phyloP scores from a whole-genome alignment of 1,140 invertebrate genomes.

The Rhopalosiphum padi region DNA sequence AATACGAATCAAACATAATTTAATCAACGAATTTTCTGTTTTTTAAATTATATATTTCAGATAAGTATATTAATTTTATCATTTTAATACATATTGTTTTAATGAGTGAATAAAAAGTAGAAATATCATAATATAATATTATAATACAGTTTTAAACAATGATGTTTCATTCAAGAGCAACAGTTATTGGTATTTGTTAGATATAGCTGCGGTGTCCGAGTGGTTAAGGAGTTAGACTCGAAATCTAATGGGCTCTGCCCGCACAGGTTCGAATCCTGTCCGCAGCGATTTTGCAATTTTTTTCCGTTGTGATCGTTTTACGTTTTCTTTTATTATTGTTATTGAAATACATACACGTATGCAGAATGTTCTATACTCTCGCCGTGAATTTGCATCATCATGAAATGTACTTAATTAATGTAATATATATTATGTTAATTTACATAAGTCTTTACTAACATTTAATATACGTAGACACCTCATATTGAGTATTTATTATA shows the following conservation, averaged over 20 bases:
- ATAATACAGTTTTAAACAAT: no score
- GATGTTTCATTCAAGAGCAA: neutral
- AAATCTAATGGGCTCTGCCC: slow-evolving; percentile 88
- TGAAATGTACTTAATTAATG: neutral
- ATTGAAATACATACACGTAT: neutral
- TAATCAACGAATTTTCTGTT: no score
- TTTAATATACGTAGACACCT: no score
- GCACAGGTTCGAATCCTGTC: slow-evolving; percentile 91
- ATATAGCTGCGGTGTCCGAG: slow-evolving; percentile 82
- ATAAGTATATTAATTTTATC: no score
- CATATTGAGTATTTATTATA: no score
- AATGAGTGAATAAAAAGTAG: no score
- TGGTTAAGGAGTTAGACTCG: slow-evolving; percentile 92
- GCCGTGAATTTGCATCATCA: neutral
- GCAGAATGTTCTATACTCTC: neutral
- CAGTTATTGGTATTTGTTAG: neutral
- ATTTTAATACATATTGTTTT: no score
- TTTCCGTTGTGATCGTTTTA: neutral
- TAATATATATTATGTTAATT: no score
- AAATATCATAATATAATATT: no score
- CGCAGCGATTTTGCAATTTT: slow-evolving; percentile 70
- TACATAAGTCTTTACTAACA: no score
- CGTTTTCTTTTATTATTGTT: neutral
- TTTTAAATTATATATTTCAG: no score
- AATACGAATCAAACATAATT: no score